Base-by-base conservation (phyloP, 2,797 vertebrate genomes). In the Thalassophryne amazonica region DNA sequence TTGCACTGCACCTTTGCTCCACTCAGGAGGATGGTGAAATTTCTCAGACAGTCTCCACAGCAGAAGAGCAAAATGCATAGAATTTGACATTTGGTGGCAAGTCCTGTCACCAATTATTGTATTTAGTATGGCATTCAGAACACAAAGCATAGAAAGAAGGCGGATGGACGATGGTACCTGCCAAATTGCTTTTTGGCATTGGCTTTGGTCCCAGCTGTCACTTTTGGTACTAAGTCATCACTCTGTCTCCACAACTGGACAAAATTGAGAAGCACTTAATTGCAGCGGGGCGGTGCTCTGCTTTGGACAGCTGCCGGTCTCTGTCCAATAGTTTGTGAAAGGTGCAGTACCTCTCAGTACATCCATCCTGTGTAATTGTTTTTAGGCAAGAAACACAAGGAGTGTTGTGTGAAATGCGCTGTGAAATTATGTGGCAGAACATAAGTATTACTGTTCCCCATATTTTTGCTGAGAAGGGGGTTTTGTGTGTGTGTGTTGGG, bases 391-490 rank as follows among this genome's bases (percentile, higher is more conserved):
- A 30, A 28, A 23, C 50, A 37, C 38, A 10, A 40, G 6, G 53
- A 38, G 19, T 23, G 13, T 8, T 29, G 19, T 10, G 25, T 39
- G 35, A 54, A 62, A 55, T 41, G 54, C 41, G 29, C 40, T 63
- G 56, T 70, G 46, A 65, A 64, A 65, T 55, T 27, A 56, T 32
- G 50, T 56, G 53, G 6, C 10, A 27, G 25, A 25, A 3, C 9
- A 5, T 12, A 16, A n/a, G n/a, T n/a, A n/a, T n/a, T n/a, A n/a
- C n/a, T n/a, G n/a, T n/a, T n/a, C n/a, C n/a, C n/a, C n/a, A n/a
- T n/a, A n/a, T n/a, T n/a, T n/a, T n/a, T n/a, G n/a, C n/a, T n/a
- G n/a, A n/a, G n/a, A n/a, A n/a, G n/a, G n/a, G n/a, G n/a, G n/a
- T n/a, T n/a, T n/a, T n/a, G n/a, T n/a, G n/a, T n/a, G n/a, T n/a